These are phyloP conservation scores for Plestiodon gilberti DNA, from an alignment of 2,113 vertebrate species.

Conservation along the genomic window DNA sequence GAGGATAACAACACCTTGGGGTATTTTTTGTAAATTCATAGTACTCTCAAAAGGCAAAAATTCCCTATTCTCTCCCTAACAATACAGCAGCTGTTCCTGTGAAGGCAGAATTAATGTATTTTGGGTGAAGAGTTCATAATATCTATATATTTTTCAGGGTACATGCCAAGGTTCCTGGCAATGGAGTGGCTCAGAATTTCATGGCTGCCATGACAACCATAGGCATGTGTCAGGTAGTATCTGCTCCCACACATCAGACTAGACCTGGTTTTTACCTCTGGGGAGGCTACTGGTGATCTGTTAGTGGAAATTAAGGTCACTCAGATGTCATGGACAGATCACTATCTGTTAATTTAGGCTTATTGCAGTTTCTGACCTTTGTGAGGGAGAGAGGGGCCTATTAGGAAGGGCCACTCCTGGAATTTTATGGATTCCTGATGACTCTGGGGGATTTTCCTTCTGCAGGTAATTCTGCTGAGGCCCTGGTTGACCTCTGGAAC, in stretches of 20 bases:
- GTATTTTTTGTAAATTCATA: constrained; percentile 1
- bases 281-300: not conserved
- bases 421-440: not conserved
- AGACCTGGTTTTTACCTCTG: not conserved
- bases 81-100: not conserved
- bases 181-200: too few species aligned
- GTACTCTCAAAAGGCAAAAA: constrained; percentile 13
- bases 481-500: not conserved
- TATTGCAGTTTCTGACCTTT: not conserved
- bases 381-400: too few species aligned
- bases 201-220: not conserved
- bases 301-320: not conserved
- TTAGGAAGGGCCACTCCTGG: not conserved
- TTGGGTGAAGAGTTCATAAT: not conserved
- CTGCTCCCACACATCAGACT: not conserved
- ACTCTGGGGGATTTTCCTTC: not conserved
- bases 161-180: too few species aligned
- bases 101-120: not conserved
- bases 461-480: not conserved
- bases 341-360: not conserved
- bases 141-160: not conserved
- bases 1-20: constrained; percentile 18
- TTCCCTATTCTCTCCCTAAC: not conserved
- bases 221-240: not conserved
- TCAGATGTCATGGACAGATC: not conserved